Evolutionary conservation across 1,140 invertebrate species (phyloP).

Genomic region (Anoplophora glabripennis): DNA sequence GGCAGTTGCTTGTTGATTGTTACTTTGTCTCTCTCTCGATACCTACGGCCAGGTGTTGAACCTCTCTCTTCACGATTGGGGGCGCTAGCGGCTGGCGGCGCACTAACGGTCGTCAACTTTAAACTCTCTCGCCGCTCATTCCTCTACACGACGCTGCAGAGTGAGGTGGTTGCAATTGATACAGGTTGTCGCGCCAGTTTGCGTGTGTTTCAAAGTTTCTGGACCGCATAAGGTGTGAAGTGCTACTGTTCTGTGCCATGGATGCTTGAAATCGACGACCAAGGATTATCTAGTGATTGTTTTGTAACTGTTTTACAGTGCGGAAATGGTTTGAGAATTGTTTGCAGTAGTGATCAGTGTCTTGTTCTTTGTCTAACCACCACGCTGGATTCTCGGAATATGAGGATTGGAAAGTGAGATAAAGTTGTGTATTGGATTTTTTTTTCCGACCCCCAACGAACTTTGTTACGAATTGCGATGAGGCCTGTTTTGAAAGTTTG

Average conservation of each 20-base stretch:
- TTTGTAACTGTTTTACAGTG: background rate
- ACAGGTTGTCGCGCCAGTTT: slow-evolving; percentile 14
- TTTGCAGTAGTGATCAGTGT: too few species aligned
- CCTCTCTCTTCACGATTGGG: slow-evolving; percentile 5
- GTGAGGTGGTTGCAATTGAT: slow-evolving; percentile 4
- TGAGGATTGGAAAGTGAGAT: too few species aligned
- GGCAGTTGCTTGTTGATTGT: slow-evolving; percentile 17
- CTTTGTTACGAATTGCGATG: slow-evolving; percentile 13
- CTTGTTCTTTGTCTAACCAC: too few species aligned
- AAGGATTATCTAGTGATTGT: slow-evolving; percentile 16
- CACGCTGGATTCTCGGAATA: too few species aligned
- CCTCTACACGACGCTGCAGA: slow-evolving; percentile 15
- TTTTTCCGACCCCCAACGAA: slow-evolving; percentile 17
- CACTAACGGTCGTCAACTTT: slow-evolving; percentile 20
- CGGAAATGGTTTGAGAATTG: too few species aligned
- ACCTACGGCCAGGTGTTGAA: background rate
- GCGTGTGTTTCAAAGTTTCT: slow-evolving; percentile 7
- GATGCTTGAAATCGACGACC: slow-evolving; percentile 5
- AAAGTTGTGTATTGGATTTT: slow-evolving; percentile 20
- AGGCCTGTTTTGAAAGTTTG: slow-evolving; percentile 5
- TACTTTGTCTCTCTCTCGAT: background rate
- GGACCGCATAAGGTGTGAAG: slow-evolving; percentile 1
- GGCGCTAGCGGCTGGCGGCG: slow-evolving; percentile 4
- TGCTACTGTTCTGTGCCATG: slow-evolving; percentile 12
- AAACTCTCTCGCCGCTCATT: slow-evolving; percentile 19